Evolutionary conservation across 2,113 vertebrate genomes (phyloP).

Genomic region (Pluvialis apricaria): DNA sequence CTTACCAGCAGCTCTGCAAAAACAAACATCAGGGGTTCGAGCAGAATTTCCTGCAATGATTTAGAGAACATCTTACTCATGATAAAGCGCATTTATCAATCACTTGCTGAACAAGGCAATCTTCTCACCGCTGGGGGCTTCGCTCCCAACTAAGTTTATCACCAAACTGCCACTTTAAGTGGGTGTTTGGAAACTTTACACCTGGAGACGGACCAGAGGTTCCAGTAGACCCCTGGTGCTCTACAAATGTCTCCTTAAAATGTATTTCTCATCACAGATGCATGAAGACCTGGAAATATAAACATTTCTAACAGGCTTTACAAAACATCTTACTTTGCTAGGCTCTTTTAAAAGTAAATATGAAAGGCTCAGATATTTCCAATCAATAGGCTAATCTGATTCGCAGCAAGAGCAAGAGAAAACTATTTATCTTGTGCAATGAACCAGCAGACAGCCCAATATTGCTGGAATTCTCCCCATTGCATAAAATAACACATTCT

Average conservation of each 20-base stretch:
- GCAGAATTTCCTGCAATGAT: background rate
- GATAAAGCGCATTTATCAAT: conserved; percentile 28
- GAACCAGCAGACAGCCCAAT: background rate
- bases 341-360: background rate
- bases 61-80: background rate
- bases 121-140: background rate
- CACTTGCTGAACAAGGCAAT: background rate
- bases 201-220: background rate
- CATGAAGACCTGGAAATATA: background rate
- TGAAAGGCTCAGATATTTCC: background rate
- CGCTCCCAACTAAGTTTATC: conserved; percentile 17
- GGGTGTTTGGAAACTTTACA: conserved; percentile 24
- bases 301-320: background rate
- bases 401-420: background rate
- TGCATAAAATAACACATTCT: background rate
- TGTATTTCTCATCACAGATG: background rate
- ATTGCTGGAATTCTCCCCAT: background rate
- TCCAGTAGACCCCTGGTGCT: background rate
- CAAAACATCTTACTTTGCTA: background rate
- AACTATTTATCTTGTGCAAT: background rate
- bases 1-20: background rate
- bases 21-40: background rate
- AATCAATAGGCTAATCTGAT: background rate
- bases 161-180: conserved; percentile 34
- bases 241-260: background rate